Evolutionary conservation across 2,113 vertebrate species (phyloP).

Genomic region (Dermatemys mawii): DNA sequence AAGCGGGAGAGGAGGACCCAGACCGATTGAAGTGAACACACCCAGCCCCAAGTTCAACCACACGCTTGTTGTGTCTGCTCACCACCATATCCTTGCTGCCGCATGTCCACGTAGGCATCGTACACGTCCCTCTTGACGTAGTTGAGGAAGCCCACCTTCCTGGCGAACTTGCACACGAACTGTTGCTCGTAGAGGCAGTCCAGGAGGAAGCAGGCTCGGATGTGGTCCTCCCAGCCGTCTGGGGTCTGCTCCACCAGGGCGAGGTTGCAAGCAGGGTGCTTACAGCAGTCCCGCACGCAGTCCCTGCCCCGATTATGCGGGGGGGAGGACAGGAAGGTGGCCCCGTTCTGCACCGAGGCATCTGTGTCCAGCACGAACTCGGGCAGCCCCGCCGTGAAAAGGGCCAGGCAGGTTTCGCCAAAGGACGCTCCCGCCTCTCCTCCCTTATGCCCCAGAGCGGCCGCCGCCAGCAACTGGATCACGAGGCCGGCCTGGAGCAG

Average conservation of each 20-base stretch:
- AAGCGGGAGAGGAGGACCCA: background rate
- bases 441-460: background rate
- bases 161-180: conserved; percentile 90
- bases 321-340: conserved; percentile 86
- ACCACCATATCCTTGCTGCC: conserved; percentile 65
- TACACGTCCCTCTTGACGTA: conserved; percentile 83
- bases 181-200: conserved; percentile 90
- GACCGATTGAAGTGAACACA: background rate
- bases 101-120: conserved; percentile 71
- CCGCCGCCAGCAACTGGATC: background rate
- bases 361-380: conserved; percentile 88
- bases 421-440: conserved; percentile 25
- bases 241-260: conserved; percentile 84
- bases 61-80: background rate
- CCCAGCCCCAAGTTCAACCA: background rate
- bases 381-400: conserved; percentile 79
- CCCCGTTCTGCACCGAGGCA: conserved; percentile 88
- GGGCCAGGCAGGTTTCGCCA: conserved; percentile 73
- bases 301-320: conserved; percentile 70
- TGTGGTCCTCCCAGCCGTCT: conserved; percentile 53
- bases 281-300: conserved; percentile 89
- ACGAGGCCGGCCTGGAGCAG: background rate
- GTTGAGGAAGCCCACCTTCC: conserved; percentile 85
- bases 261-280: conserved; percentile 83
- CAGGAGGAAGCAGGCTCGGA: conserved; percentile 88